These are phyloP conservation scores for Erythrolamprus reginae DNA, from an alignment of 2,113 vertebrate genomes.

Conservation along the genomic window DNA sequence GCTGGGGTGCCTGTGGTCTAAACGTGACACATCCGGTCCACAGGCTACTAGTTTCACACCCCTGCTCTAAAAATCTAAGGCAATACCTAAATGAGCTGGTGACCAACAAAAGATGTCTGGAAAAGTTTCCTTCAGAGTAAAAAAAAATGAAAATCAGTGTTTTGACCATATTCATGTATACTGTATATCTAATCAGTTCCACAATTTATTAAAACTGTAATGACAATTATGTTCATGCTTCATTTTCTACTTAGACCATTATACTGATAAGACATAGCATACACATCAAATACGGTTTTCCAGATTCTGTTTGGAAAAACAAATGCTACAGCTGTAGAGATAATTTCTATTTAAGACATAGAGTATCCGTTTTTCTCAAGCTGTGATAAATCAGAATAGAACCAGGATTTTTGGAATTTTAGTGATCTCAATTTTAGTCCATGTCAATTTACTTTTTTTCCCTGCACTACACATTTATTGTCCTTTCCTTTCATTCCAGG, in stretches of 20 bases:
- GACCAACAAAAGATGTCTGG: neutral
- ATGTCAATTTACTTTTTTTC: neutral
- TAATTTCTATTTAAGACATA: neutral
- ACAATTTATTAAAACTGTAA: neutral
- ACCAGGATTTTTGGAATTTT: neutral
- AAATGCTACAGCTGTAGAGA: neutral
- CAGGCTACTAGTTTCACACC: no score
- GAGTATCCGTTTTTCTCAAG: neutral
- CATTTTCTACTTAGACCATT: neutral
- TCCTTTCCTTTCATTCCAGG: slow-evolving; percentile 68
- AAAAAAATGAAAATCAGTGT: neutral
- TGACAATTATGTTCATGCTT: neutral
- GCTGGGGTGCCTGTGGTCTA: no score
- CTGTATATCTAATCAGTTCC: neutral
- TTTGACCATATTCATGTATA: neutral
- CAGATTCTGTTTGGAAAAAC: neutral
- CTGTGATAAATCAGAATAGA: neutral
- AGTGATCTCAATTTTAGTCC: neutral
- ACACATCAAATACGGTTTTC: neutral
- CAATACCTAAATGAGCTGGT: neutral
- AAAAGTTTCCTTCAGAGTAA: neutral
- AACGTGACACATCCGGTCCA: no score
- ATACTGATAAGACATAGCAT: neutral
- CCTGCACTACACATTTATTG: slow-evolving; percentile 14
- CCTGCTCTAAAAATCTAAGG: neutral